Evolutionary conservation across 2,888 invertebrate species (phyloP), one percentile per base, ranked within the genome.

Genomic region (Neocrepidodera transversa): DNA sequence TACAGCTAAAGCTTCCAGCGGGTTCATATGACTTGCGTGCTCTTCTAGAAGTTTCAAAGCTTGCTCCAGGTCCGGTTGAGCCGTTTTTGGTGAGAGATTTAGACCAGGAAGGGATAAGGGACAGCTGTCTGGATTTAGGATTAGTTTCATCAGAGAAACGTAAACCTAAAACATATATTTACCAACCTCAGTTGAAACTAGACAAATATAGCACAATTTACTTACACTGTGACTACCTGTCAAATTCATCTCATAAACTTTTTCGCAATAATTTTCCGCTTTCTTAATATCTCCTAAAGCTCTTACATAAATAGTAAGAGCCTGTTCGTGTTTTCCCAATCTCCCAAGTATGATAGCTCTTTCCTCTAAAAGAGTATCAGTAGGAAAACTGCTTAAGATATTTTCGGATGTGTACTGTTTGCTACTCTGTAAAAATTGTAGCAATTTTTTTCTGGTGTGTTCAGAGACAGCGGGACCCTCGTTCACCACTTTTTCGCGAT

Each of bases 271-370:
- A 56, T 87, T 83, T 62, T 92, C 88, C 0, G 98, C 98, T 74
- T 89, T 87, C 2, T 87, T 82, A 0, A 91, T 85, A 77, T 98
- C 91, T 35, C 93, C 89, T 58, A 99, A 82, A 26, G 95, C 87
- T 71, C 93, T 90, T 14, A 97, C 88, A 77, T 97, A 97, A 73
- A 99, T 93, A 1, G 92, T 89, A 43, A 99, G 81, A 0, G 95
- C 96, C 76, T 96, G 92, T 73, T 96, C 93, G 77, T 99, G 97
- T 63, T 91, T 84, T 0, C 93, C 94, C 17, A 97, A 82, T 69
- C 92, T 89, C 0, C 97, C 97, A 36, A 97, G 82, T 61, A 99
- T 89, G n/a, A 98, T 85, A 0, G 98, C 97, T 60, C 96, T 85
- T 78, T 98, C 98, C 76, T 97, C 96, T 73, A 92, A 89, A 71